Base-by-base conservation (phyloP, 1,140 invertebrate genomes). In the Drosophila ambigua region DNA sequence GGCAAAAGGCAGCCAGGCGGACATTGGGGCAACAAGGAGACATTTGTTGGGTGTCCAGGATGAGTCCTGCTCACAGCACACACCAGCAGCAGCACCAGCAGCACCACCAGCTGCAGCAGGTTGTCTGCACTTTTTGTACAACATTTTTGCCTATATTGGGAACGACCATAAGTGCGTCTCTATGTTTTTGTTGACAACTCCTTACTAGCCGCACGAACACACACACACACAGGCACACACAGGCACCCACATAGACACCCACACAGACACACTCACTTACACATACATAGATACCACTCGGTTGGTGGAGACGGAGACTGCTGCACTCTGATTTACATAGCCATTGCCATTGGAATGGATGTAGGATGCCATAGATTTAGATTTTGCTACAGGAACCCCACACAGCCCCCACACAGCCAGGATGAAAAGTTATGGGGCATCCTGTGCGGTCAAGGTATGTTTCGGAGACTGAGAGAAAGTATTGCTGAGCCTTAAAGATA, bases 171-270 rank as follows among this genome's bases (percentile, higher is more conserved):
- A 84, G 81, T 84, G 81, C 81, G 81, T 84, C 81, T 84, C 81
- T 84, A 77, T 84, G 81, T 84, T 84, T 83, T 84, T 84, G 81
- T 84, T 85, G 81, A 84, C 81, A 85, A 84, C 81, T 84, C 81
- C 80, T 84, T 84, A 69, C 81, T 80, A 43, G 61, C 58, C 77
- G 48, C 76, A 77, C 55, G 74, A 65, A 65, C 50, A 75, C 26
- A 52, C 39, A 20, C 13, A 24, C 23, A 24, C 23, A 24, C 23
- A 20, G 20, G 0, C 4, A 24, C 23, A 23, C 48, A 58, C 54
- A 67, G 16, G 63, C 35, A 63, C 62, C 44, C 49, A 48, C 41
- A 46, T 16, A 44, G 13, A 35, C 24, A 61, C 62, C 44, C 49
- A 48, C 41, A 46, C 13, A 44, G 13, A 35, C 24, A 61, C 58